These are phyloP conservation scores for Rachycentron canadum DNA, from an alignment of 2,797 vertebrate genomes.

Conservation along the genomic window DNA sequence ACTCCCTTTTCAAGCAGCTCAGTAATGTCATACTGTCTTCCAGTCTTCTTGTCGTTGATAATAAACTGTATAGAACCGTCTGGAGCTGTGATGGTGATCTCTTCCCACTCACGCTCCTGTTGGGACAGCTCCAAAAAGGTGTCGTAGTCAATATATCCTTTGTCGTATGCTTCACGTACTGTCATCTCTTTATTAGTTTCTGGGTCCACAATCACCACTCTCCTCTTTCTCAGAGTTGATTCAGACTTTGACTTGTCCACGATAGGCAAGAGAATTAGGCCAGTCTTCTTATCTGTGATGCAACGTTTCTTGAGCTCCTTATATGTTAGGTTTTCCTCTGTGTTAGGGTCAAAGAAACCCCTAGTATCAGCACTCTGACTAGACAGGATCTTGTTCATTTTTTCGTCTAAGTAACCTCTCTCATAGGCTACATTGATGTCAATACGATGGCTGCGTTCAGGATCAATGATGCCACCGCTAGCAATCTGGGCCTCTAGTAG, in stretches of 20 bases:
- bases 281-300: conserved; percentile 90
- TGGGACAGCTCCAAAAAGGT: conserved; percentile 91
- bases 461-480: conserved; percentile 97
- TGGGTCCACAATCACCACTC: conserved; percentile 96
- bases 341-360: conserved; percentile 97
- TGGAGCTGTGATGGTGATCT: conserved; percentile 91
- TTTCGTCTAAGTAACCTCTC: conserved; percentile 91
- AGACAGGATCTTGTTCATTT: conserved; percentile 91
- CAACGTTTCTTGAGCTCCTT: conserved; percentile 92
- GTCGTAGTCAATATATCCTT: conserved; percentile 92
- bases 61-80: conserved; percentile 90
- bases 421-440: conserved; percentile 91
- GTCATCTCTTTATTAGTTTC: conserved; percentile 96
- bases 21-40: conserved; percentile 91
- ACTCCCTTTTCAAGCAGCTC: conserved; percentile 89
- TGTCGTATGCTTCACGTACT: conserved; percentile 93
- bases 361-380: conserved; percentile 91
- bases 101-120: conserved; percentile 99
- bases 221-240: conserved; percentile 89
- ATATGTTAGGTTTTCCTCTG: conserved; percentile 95
- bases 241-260: conserved; percentile 88
- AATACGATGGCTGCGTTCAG: conserved; percentile 92
- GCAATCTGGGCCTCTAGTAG: conserved; percentile 97
- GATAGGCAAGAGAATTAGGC: conserved; percentile 91
- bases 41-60: conserved; percentile 91